Conservation (phyloP, 2,888 invertebrate species). For the Neoscelio sp. region DNA sequence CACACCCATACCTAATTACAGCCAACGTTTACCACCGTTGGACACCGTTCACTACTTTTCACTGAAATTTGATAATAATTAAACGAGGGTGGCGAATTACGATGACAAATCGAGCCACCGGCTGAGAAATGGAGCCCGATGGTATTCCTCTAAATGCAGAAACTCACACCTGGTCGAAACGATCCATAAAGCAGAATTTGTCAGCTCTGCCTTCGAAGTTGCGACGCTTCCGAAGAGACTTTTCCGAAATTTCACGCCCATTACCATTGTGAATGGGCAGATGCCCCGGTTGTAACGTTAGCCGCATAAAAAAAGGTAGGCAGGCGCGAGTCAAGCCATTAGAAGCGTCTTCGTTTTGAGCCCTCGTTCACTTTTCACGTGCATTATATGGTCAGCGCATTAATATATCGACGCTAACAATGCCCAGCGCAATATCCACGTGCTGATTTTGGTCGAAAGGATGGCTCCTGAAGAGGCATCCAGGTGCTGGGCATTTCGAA, state of each 20-base stretch:
- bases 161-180: constrained; percentile 73
- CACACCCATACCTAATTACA: neutral
- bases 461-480: constrained; percentile 42
- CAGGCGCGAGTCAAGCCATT: constrained; percentile 70
- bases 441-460: constrained; percentile 62
- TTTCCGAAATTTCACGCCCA: constrained; percentile 82
- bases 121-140: constrained; percentile 14
- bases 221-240: constrained; percentile 71
- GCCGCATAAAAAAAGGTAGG: constrained; percentile 69
- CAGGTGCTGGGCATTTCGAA: constrained; percentile 47
- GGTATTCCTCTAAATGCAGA: constrained; percentile 39
- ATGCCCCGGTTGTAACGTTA: constrained; percentile 71
- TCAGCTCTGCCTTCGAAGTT: constrained; percentile 75
- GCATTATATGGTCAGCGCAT: constrained; percentile 61
- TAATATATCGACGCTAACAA: constrained; percentile 61
- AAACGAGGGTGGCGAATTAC: constrained; percentile 67
- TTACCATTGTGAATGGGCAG: constrained; percentile 80
- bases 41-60: too few relatives aligned
- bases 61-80: constrained; percentile 66
- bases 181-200: constrained; percentile 80
- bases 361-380: constrained; percentile 25
- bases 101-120: constrained; percentile 62
- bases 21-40: neutral
- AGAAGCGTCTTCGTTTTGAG: constrained; percentile 61
- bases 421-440: constrained; percentile 58